phyloP scores from a whole-genome alignment of 1,140 invertebrate species.

The Notospermus geniculatus region DNA sequence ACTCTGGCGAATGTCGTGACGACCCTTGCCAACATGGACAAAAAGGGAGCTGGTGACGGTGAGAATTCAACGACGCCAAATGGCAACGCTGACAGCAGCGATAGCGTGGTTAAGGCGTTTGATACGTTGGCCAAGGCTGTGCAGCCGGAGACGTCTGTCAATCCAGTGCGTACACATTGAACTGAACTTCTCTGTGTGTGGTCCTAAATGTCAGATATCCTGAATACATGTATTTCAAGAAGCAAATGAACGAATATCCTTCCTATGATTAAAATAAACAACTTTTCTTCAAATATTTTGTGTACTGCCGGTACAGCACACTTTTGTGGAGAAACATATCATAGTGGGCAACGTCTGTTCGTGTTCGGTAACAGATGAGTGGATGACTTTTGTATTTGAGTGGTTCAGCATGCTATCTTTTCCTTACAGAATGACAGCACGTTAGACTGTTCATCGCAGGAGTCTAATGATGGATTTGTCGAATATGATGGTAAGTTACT shows the following conservation, averaged over 20 bases:
- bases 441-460: not conserved
- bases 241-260: no score
- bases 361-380: no score
- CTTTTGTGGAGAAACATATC: no score
- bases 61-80: constrained; percentile 13
- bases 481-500: constrained; percentile 15
- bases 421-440: constrained; percentile 2
- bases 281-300: no score
- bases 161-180: constrained; percentile 30
- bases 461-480: not conserved
- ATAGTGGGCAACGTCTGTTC: no score
- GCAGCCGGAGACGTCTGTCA: constrained; percentile 31
- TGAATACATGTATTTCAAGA: no score
- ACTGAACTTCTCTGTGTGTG: no score
- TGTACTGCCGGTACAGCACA: no score
- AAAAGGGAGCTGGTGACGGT: constrained; percentile 60
- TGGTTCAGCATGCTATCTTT: not conserved
- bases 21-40: constrained; percentile 60
- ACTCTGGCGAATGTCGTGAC: constrained; percentile 61
- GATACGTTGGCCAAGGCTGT: constrained; percentile 71
- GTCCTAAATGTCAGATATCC: no score
- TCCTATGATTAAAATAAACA: no score
- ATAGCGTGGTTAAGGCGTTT: constrained; percentile 67
- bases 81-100: constrained; percentile 16
- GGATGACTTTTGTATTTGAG: constrained; percentile 12